A percentile compares a stretch with the other conserved stretches of the same genome.
phyloP scores from a whole-genome alignment of 2,888 invertebrate species.

The Folsomia manolachei region DNA sequence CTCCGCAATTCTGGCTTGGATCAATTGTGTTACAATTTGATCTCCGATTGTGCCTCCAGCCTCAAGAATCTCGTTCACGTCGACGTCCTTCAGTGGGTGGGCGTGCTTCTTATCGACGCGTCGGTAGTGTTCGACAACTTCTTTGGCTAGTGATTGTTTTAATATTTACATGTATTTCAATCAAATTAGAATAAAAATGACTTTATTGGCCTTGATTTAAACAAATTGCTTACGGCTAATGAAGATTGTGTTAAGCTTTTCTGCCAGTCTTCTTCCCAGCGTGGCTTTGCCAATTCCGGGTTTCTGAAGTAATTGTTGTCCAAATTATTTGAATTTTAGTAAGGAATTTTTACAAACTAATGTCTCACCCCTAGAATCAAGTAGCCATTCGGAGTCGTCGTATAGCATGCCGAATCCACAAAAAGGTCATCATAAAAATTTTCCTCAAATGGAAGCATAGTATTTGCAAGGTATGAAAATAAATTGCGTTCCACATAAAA shows the following conservation, averaged over 20 bases:
- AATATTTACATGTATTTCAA: neutral
- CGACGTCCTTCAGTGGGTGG: neutral
- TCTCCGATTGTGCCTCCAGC: conserved; percentile 32
- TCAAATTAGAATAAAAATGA: neutral
- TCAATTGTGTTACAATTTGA: conserved; percentile 25
- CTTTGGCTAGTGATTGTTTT: conserved; percentile 20
- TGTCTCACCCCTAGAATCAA: conserved; percentile 32
- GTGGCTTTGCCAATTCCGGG: conserved; percentile 43
- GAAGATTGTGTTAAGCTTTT: conserved; percentile 40
- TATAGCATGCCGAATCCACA: conserved; percentile 30
- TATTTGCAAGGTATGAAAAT: conserved; percentile 22
- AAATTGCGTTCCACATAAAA: conserved; percentile 29
- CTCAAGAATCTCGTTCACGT: conserved; percentile 33
- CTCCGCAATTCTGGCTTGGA: conserved; percentile 32
- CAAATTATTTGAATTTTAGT: neutral
- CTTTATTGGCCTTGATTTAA: too few relatives aligned
- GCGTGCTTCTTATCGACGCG: conserved; percentile 13
- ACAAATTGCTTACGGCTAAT: conserved; percentile 33
- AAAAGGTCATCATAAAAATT: conserved; percentile 35
- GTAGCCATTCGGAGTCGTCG: conserved; percentile 28
- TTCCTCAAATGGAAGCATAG: conserved; percentile 12
- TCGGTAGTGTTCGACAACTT: conserved; percentile 36
- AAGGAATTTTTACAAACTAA: neutral
- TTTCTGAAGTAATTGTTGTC: conserved; percentile 20
- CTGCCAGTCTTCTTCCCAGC: conserved; percentile 34